Percentiles rank a stretch among this genome's conserved stretches.
These are phyloP conservation scores for Dryomyza anilis DNA, from an alignment of 2,888 invertebrate genomes.

Conservation along the genomic window DNA sequence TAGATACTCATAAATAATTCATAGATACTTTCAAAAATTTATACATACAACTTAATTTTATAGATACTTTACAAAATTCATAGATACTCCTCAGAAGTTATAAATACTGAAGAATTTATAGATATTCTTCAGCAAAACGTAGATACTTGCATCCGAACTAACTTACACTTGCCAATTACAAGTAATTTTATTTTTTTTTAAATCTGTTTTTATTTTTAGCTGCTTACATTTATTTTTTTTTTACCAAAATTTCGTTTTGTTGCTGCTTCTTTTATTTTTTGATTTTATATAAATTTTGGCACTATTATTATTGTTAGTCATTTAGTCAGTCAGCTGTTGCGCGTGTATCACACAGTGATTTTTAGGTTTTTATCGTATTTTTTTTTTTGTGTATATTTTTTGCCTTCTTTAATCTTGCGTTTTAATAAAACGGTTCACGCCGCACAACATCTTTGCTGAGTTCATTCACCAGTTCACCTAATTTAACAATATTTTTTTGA, in stretches of 20 bases:
- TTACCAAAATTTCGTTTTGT: not conserved
- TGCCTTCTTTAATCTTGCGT: not conserved
- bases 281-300: not conserved
- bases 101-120: too few species aligned
- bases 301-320: not conserved
- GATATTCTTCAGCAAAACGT: too few species aligned
- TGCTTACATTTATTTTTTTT: not conserved
- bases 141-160: too few species aligned
- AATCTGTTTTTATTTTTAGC: not conserved
- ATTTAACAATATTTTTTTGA: not conserved
- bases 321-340: slow-evolving; percentile 5
- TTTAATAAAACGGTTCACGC: not conserved
- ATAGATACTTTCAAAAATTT: too few species aligned
- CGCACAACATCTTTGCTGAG: not conserved
- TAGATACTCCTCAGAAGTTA: too few species aligned
- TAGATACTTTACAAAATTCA: too few species aligned
- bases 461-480: slow-evolving; percentile 18
- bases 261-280: not conserved
- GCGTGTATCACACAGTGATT: not conserved
- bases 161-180: too few species aligned
- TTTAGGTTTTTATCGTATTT: not conserved
- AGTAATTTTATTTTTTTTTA: too few species aligned
- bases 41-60: too few species aligned
- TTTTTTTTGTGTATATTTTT: not conserved
- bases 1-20: too few species aligned